Percentiles rank a stretch among this genome's conserved stretches.
These are phyloP conservation scores for Mythimna loreyi DNA, from an alignment of 2,888 invertebrate genomes.

Conservation along the genomic window DNA sequence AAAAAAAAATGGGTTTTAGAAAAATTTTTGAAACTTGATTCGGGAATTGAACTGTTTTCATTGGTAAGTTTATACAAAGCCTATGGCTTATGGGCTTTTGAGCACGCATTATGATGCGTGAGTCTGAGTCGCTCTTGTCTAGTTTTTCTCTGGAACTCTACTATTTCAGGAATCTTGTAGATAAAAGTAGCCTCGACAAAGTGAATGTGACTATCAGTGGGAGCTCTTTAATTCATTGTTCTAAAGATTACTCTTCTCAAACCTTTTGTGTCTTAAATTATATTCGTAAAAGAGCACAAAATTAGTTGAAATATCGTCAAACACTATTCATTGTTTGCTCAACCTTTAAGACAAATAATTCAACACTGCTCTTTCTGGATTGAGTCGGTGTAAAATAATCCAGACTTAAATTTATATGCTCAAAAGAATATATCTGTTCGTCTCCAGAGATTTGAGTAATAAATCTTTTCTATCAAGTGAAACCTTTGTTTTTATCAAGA, in stretches of 20 bases:
- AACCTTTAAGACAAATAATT: not conserved
- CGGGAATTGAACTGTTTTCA: no score
- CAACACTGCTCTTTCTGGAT: not conserved
- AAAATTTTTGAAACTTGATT: no score
- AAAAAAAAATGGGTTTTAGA: no score
- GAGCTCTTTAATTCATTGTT: not conserved
- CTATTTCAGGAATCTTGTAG: not conserved
- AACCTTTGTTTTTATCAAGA: slow-evolving; percentile 82
- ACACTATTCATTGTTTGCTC: not conserved
- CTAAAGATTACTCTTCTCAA: not conserved
- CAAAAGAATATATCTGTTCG: slow-evolving; percentile 80
- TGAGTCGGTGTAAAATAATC: slow-evolving; percentile 62
- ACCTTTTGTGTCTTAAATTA: not conserved
- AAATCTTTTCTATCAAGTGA: slow-evolving; percentile 82
- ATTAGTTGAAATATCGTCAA: not conserved
- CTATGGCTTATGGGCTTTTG: no score
- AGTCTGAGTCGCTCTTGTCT: no score
- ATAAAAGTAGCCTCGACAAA: not conserved
- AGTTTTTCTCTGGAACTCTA: no score
- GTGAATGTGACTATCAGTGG: not conserved
- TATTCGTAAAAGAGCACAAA: not conserved
- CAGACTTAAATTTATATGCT: slow-evolving; percentile 71
- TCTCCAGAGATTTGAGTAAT: slow-evolving; percentile 81
- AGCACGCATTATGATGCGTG: no score
- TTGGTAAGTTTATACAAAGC: no score